Evolutionary conservation across 1,140 invertebrate species (phyloP).

Genomic region (Trachymyrmex septentrionalis): DNA sequence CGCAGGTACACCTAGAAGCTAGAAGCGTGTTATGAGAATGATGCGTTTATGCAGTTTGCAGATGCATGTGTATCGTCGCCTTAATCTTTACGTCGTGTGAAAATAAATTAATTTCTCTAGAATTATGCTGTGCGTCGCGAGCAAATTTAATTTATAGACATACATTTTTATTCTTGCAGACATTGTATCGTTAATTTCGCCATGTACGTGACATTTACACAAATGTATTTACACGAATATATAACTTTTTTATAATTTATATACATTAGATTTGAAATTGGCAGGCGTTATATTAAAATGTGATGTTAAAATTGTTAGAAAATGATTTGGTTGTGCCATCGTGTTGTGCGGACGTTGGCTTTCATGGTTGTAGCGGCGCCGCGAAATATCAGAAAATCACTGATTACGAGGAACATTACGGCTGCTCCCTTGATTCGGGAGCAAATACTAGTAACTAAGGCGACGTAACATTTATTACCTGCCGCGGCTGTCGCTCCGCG

Average conservation of each 20-base stretch:
- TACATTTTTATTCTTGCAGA: not conserved
- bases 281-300: too few relatives aligned
- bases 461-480: conserved; percentile 63
- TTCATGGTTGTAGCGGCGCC: not conserved
- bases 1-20: not conserved
- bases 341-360: not conserved
- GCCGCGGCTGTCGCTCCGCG: conserved; percentile 52
- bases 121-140: too few relatives aligned
- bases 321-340: not conserved
- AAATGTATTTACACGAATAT: not conserved
- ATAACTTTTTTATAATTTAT: not conserved
- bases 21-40: conserved; percentile 15
- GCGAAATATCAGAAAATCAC: conserved; percentile 54
- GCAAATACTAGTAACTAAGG: conserved; percentile 58
- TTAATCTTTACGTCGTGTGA: conserved; percentile 23
- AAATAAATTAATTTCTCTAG: conserved; percentile 11
- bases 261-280: not conserved
- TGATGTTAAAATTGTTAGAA: not conserved
- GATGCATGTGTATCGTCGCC: conserved; percentile 19
- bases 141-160: not conserved
- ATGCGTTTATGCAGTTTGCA: conserved; percentile 33
- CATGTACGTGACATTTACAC: too few relatives aligned
- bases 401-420: conserved; percentile 61
- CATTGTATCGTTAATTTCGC: not conserved
- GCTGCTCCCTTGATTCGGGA: conserved; percentile 58